Conservation (phyloP, 2,113 vertebrate species). For the Ceuthmochares aereus region DNA sequence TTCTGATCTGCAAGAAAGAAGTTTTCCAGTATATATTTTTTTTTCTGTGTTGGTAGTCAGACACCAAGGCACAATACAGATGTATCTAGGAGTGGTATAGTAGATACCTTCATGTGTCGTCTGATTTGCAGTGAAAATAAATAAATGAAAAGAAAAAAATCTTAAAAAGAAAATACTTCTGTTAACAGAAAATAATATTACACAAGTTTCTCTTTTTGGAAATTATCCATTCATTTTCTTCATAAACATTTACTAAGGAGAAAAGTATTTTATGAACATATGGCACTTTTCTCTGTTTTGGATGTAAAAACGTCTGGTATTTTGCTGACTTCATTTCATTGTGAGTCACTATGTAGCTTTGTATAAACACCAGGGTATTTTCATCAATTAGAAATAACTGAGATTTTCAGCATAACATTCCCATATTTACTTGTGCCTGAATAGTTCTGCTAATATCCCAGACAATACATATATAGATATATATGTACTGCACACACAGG, state of each 20-base stretch:
- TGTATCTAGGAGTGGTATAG: not conserved
- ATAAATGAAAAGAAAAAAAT: conserved; percentile 37
- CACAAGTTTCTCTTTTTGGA: conserved; percentile 65
- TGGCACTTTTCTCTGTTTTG: conserved; percentile 82
- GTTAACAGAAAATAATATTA: conserved; percentile 67
- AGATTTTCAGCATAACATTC: conserved; percentile 73
- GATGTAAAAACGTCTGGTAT: conserved; percentile 83
- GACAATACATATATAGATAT: not conserved
- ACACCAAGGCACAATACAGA: not conserved
- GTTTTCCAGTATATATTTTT: not conserved
- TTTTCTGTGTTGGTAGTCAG: not conserved
- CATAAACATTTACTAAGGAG: conserved; percentile 81
- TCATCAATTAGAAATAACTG: conserved; percentile 82
- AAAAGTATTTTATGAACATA: conserved; percentile 84
- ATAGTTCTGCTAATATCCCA: conserved; percentile 28
- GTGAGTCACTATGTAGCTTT: conserved; percentile 79
- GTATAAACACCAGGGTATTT: conserved; percentile 82
- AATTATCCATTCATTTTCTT: conserved; percentile 71
- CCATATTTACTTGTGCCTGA: conserved; percentile 49
- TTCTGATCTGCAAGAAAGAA: not conserved
- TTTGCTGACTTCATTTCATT: conserved; percentile 82
- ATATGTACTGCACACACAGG: not conserved
- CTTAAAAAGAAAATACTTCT: conserved; percentile 44
- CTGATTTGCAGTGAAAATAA: conserved; percentile 16
- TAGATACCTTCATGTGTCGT: not conserved